Conservation (phyloP, 2,888 invertebrate species). For the Cheilosia vernalis region DNA sequence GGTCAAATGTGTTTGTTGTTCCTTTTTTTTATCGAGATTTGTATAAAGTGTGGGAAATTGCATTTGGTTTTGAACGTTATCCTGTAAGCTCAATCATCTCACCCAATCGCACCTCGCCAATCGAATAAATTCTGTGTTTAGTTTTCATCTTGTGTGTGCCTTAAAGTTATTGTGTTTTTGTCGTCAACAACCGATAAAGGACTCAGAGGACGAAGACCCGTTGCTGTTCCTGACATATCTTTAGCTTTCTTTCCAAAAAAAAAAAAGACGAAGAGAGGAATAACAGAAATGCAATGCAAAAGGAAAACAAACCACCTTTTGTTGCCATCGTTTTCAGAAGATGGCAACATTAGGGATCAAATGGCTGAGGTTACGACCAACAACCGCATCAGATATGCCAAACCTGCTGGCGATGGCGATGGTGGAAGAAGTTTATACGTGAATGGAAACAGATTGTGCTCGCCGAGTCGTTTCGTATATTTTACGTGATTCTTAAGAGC, state of each 20-base stretch:
- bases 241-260: constrained; percentile 30
- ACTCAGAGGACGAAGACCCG: constrained; percentile 52
- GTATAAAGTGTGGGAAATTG: constrained; percentile 48
- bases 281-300: constrained; percentile 50
- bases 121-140: constrained; percentile 45
- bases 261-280: constrained; percentile 10
- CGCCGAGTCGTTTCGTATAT: constrained; percentile 67
- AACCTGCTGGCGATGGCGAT: constrained; percentile 56
- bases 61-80: constrained; percentile 57
- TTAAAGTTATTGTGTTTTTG: constrained; percentile 27
- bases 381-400: constrained; percentile 69
- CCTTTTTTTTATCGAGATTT: constrained; percentile 12
- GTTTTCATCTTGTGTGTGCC: constrained; percentile 18
- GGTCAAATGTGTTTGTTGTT: constrained; percentile 14
- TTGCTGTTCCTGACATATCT: constrained; percentile 64
- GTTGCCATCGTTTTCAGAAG: constrained; percentile 53
- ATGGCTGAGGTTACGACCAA: constrained; percentile 62
- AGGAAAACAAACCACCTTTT: constrained; percentile 52
- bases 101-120: constrained; percentile 54
- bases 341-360: constrained; percentile 65
- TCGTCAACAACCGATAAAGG: constrained; percentile 65
- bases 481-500: constrained; percentile 69
- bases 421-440: constrained; percentile 59
- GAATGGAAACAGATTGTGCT: constrained; percentile 72
- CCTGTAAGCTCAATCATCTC: constrained; percentile 55